Percentiles rank a stretch among this genome's conserved stretches.
These are phyloP conservation scores for Drosophila fungiperda DNA, from an alignment of 2,888 invertebrate species.

Conservation along the genomic window DNA sequence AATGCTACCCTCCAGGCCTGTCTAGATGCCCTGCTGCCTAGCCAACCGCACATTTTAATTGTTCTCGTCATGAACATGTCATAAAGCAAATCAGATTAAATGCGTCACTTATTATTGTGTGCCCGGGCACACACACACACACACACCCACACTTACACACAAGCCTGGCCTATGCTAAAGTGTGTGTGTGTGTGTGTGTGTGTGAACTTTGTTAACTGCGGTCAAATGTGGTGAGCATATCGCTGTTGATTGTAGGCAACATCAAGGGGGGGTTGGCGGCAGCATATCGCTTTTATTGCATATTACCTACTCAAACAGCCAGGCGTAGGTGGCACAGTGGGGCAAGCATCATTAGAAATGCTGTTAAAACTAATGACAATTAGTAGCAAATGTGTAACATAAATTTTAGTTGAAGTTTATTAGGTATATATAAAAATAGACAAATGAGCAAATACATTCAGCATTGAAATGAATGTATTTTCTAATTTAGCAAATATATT, in stretches of 20 bases:
- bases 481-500: too few species aligned
- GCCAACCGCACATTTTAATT: constrained; percentile 82
- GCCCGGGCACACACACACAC: constrained; percentile 44
- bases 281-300: constrained; percentile 77
- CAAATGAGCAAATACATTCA: not conserved
- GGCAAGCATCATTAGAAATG: constrained; percentile 12
- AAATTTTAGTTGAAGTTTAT: not conserved
- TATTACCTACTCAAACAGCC: constrained; percentile 70
- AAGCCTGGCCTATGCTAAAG: not conserved
- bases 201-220: constrained; percentile 76
- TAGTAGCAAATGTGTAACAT: not conserved
- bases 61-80: constrained; percentile 83
- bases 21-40: constrained; percentile 64
- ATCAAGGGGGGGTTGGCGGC: constrained; percentile 14
- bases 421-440: not conserved
- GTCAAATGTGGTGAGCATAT: constrained; percentile 75
- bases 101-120: constrained; percentile 81
- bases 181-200: constrained; percentile 29
- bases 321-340: constrained; percentile 46
- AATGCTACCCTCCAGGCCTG: constrained; percentile 28
- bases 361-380: not conserved
- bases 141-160: not conserved
- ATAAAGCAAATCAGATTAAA: constrained; percentile 83
- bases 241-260: constrained; percentile 50
- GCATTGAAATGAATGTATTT: too few species aligned